A percentile compares a stretch with the other conserved stretches of the same genome.
Conservation (phyloP, 1,140 invertebrate genomes). For the Theocolax elegans region DNA sequence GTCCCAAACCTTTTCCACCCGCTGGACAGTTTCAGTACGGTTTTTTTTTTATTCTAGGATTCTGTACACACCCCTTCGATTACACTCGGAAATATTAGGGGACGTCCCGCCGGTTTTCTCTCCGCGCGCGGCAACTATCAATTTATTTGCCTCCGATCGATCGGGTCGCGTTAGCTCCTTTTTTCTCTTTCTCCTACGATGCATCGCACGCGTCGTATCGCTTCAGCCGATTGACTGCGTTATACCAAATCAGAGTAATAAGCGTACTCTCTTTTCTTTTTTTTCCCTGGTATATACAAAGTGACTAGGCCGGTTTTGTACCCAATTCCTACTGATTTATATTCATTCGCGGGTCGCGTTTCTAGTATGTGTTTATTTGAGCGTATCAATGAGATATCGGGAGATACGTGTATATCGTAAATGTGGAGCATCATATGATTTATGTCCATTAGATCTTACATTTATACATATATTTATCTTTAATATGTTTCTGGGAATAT, state of each 20-base stretch:
- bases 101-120: constrained; percentile 62
- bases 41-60: constrained; percentile 36
- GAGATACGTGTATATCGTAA: neutral
- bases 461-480: too few species aligned
- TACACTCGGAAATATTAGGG: constrained; percentile 70
- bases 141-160: constrained; percentile 65
- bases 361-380: constrained; percentile 12
- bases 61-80: constrained; percentile 66
- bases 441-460: neutral
- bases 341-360: neutral
- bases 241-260: constrained; percentile 19
- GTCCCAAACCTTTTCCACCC: constrained; percentile 1
- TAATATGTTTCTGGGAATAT: too few species aligned
- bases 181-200: neutral
- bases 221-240: constrained; percentile 30
- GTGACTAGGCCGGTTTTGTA: constrained; percentile 27
- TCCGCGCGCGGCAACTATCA: constrained; percentile 62
- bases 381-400: constrained; percentile 10
- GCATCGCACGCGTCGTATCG: constrained; percentile 8
- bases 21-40: too few species aligned
- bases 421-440: neutral
- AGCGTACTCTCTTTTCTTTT: neutral
- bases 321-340: constrained; percentile 2
- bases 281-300: neutral
- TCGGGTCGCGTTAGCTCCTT: constrained; percentile 48